Percentiles rank a stretch among this genome's conserved stretches.
These are phyloP conservation scores for Echeneis naucrates DNA, from an alignment of 2,797 vertebrate species.

Conservation along the genomic window DNA sequence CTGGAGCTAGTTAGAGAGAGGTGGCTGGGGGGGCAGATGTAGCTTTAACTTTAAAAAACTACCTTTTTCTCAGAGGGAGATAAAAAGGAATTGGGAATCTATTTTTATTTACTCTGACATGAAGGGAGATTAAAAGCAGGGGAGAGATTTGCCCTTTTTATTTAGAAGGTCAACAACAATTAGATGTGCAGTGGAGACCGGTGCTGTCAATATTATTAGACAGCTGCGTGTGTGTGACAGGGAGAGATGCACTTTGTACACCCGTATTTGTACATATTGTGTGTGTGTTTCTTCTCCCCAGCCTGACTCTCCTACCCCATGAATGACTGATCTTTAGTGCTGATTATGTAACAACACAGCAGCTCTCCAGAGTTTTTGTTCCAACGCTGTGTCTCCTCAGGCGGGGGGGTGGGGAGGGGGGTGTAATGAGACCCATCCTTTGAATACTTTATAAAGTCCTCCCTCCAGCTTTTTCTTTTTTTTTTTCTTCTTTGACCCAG, in stretches of 20 bases:
- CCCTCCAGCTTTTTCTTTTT: conserved; percentile 18
- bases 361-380: conserved; percentile 54
- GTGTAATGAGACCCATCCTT: conserved; percentile 53
- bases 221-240: neutral
- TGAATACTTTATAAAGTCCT: conserved; percentile 63
- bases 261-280: neutral
- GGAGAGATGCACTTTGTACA: neutral
- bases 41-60: conserved; percentile 37
- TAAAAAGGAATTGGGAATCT: conserved; percentile 2
- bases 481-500: neutral
- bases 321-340: conserved; percentile 59
- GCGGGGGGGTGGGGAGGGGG: conserved; percentile 42
- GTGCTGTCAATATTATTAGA: conserved; percentile 16
- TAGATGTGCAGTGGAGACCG: conserved; percentile 21
- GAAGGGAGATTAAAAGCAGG: conserved; percentile 25
- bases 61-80: conserved; percentile 10
- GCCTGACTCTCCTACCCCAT: conserved; percentile 50
- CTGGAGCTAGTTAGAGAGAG: conserved; percentile 52
- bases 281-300: conserved; percentile 13
- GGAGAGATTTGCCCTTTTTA: conserved; percentile 26
- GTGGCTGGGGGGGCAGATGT: conserved; percentile 60
- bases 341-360: conserved; percentile 69
- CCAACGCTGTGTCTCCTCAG: conserved; percentile 49
- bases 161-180: conserved; percentile 49
- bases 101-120: conserved; percentile 36